Evolutionary conservation across 2,113 vertebrate genomes (phyloP).

Genomic region (Cephalopterus ornatus): DNA sequence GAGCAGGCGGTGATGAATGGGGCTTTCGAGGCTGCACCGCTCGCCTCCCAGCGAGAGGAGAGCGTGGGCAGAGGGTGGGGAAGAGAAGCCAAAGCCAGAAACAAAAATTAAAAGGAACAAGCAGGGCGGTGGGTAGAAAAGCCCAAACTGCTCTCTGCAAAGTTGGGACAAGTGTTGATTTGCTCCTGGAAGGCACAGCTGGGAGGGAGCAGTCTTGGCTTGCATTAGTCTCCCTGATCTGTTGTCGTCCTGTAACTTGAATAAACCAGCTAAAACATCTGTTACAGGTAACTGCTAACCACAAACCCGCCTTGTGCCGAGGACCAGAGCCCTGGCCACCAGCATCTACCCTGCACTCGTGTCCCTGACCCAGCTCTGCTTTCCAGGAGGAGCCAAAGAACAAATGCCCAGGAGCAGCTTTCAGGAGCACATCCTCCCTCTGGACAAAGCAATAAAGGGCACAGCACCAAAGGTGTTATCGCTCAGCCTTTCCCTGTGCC

Average conservation of each 20-base stretch:
- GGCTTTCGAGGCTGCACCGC: slow-evolving; percentile 6
- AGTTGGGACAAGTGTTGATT: neutral
- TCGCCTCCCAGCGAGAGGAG: neutral
- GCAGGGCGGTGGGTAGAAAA: neutral
- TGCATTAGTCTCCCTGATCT: fast-evolving
- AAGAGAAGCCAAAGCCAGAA: neutral
- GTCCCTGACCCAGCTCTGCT: neutral
- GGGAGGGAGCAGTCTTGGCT: neutral
- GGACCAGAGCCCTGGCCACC: neutral
- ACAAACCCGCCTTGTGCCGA: neutral
- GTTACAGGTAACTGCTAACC: neutral
- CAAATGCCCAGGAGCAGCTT: neutral
- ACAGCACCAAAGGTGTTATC: fast-evolving
- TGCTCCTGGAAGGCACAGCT: fast-evolving
- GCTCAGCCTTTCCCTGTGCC: neutral
- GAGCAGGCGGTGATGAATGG: slow-evolving; percentile 35
- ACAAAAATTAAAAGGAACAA: neutral
- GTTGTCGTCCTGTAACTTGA: neutral
- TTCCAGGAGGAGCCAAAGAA: neutral
- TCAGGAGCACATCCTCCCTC: neutral
- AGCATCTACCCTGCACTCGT: fast-evolving
- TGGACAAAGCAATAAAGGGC: neutral
- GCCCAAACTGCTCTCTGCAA: neutral
- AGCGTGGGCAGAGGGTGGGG: neutral
- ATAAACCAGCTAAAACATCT: neutral